Conservation (phyloP, 2,888 invertebrate species). For the Ennomos quercinarius region DNA sequence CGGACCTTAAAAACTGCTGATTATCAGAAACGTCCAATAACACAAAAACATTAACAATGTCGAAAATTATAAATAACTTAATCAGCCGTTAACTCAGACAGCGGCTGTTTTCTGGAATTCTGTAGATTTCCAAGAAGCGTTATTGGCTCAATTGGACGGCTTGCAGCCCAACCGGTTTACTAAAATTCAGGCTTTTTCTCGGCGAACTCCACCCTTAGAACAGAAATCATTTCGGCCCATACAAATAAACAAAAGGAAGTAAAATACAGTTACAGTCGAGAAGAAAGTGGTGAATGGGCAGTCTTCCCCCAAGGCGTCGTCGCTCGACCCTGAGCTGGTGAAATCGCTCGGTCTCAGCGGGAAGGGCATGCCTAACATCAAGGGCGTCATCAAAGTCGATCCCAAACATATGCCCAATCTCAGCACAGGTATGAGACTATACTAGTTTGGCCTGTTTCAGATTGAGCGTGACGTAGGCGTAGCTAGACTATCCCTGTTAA, state of each 20-base stretch:
- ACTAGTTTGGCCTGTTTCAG: constrained; percentile 8
- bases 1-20: no score
- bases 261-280: constrained; percentile 63
- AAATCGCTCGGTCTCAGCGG: constrained; percentile 81
- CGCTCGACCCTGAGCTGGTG: constrained; percentile 82
- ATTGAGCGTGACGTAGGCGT: constrained; percentile 1
- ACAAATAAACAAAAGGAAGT: constrained; percentile 7
- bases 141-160: no score
- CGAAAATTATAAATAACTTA: no score
- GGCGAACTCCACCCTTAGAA: neutral
- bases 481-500: neutral
- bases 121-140: no score
- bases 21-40: no score
- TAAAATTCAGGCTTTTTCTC: no score
- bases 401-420: constrained; percentile 89
- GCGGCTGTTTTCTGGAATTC: no score
- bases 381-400: constrained; percentile 90
- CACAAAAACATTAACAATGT: no score
- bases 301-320: constrained; percentile 73
- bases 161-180: no score
- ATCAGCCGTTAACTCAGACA: no score
- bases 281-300: constrained; percentile 81
- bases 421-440: constrained; percentile 69
- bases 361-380: constrained; percentile 85
- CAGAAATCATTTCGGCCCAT: constrained; percentile 1